These are phyloP conservation scores for Malthinus seriepunctatus DNA, from an alignment of 2,888 invertebrate species.

Conservation along the genomic window DNA sequence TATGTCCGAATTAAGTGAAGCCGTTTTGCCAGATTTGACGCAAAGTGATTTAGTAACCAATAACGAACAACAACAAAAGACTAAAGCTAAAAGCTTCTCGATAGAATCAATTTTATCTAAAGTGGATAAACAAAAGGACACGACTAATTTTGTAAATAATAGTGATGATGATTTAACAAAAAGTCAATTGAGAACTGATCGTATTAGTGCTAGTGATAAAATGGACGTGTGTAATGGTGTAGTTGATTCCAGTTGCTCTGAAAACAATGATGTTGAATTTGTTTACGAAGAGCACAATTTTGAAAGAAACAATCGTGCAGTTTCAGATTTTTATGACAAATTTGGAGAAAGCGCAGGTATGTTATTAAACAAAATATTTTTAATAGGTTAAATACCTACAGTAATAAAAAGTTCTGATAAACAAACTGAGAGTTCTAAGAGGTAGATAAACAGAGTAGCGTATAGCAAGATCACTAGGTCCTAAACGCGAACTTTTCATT, in stretches of 20 bases:
- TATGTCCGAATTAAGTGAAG: too few relatives aligned
- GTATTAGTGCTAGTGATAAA: background rate
- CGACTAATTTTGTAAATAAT: background rate
- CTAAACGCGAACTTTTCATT: too few relatives aligned
- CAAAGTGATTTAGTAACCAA: background rate
- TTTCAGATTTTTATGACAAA: constrained; percentile 10
- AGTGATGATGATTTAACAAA: background rate
- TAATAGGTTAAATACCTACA: too few relatives aligned
- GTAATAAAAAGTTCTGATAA: too few relatives aligned
- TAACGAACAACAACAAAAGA: constrained; percentile 7
- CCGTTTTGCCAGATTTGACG: background rate
- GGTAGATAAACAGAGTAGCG: too few relatives aligned
- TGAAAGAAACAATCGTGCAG: background rate
- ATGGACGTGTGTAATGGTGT: background rate
- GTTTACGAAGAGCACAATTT: constrained; percentile 12
- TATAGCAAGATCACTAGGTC: too few relatives aligned
- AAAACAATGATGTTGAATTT: constrained; percentile 23
- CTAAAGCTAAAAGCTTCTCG: constrained; percentile 42
- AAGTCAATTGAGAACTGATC: background rate
- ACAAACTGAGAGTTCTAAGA: too few relatives aligned
- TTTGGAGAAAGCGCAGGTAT: constrained; percentile 14
- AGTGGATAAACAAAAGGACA: background rate
- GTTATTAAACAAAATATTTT: background rate
- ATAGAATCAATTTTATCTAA: constrained; percentile 44
- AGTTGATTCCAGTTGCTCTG: constrained; percentile 12